phyloP scores from a whole-genome alignment of 2,888 invertebrate genomes.

The Monoplex corrugatus region DNA sequence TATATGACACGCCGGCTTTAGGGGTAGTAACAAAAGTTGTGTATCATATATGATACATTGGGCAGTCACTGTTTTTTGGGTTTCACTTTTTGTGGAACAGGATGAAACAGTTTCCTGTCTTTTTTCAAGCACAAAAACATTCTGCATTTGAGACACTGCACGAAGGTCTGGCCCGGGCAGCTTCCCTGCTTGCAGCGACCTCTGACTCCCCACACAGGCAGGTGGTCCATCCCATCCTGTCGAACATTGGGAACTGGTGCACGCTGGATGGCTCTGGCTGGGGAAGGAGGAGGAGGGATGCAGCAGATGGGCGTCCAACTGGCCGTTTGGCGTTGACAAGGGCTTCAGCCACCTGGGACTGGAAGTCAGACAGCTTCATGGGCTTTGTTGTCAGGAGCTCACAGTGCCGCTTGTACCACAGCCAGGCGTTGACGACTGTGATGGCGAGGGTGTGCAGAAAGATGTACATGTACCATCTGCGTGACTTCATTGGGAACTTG shows the following conservation, averaged over 20 bases:
- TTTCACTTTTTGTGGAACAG: constrained; percentile 43
- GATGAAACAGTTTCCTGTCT: constrained; percentile 52
- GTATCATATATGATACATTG: constrained; percentile 43
- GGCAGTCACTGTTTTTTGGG: constrained; percentile 19
- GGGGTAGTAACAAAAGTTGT: neutral
- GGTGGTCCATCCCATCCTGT: constrained; percentile 31
- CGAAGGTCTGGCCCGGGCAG: no score
- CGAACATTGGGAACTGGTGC: constrained; percentile 41
- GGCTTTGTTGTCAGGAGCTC: constrained; percentile 31
- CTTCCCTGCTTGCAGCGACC: no score
- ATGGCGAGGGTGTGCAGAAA: constrained; percentile 57
- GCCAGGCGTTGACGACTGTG: constrained; percentile 57
- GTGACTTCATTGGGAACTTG: constrained; percentile 52
- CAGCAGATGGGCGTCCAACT: no score
- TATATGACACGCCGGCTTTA: neutral
- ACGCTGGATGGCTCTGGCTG: no score
- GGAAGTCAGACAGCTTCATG: constrained; percentile 19
- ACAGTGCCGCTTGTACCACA: constrained; percentile 56
- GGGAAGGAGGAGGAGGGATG: no score
- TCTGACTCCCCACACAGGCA: no score
- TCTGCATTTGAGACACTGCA: no score
- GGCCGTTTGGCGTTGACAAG: neutral
- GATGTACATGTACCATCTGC: constrained; percentile 59
- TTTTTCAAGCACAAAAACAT: no score
- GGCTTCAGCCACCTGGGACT: neutral